phyloP scores from a whole-genome alignment of 1,140 invertebrate species.

The Nasonia longicornis region DNA sequence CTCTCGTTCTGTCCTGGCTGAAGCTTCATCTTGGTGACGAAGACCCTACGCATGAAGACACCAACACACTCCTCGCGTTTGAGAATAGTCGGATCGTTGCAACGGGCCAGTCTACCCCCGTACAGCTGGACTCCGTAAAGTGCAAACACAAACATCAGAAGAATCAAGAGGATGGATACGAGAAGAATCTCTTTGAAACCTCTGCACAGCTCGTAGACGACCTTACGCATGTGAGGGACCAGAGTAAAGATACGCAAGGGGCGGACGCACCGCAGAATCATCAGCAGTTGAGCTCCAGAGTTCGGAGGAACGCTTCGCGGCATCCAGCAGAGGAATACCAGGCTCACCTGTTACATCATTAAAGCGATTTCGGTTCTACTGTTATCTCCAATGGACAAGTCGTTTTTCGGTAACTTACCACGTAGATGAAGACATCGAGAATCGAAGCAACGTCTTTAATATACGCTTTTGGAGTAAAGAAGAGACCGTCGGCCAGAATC shows the following conservation, averaged over 20 bases:
- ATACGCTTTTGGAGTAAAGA: conserved; percentile 99
- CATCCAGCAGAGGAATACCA: conserved; percentile 98
- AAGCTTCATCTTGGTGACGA: conserved; percentile 98
- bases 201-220: conserved; percentile 97
- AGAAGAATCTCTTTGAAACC: conserved; percentile 99
- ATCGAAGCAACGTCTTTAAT: conserved; percentile 97
- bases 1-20: conserved; percentile 83
- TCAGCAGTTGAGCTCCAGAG: conserved; percentile 92
- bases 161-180: conserved; percentile 96
- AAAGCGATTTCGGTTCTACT: background rate
- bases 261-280: conserved; percentile 96
- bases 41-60: conserved; percentile 93
- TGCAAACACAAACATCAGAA: conserved; percentile 99
- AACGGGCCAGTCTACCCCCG: conserved; percentile 94
- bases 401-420: conserved; percentile 74
- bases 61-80: conserved; percentile 92
- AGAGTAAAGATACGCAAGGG: conserved; percentile 97
- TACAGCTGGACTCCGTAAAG: conserved; percentile 98
- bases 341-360: conserved; percentile 77
- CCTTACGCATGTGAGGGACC: conserved; percentile 99
- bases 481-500: conserved; percentile 96
- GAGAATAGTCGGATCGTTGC: conserved; percentile 94
- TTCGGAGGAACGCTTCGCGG: conserved; percentile 90
- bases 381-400: background rate
- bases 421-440: conserved; percentile 97